Percentiles rank a stretch among this genome's conserved stretches.
Evolutionary conservation across 2,113 vertebrate species (phyloP).

Genomic region (Corythoichthys intestinalis): DNA sequence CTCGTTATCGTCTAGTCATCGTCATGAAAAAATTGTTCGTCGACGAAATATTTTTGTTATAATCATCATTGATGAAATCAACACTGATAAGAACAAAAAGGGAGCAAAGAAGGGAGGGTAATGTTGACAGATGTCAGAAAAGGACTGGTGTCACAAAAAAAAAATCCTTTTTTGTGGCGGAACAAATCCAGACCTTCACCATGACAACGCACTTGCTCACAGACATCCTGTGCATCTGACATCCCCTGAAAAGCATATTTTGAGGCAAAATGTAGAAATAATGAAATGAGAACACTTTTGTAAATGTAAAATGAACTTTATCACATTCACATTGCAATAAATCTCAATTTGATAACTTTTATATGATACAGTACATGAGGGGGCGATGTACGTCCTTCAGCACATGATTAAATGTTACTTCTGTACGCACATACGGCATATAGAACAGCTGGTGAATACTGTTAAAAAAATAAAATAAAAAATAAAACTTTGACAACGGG

Average conservation of each 20-base stretch:
- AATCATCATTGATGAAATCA: no score
- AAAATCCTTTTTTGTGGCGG: not conserved
- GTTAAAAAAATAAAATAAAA: constrained; percentile 52
- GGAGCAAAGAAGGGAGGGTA: no score
- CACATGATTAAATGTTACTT: constrained; percentile 49
- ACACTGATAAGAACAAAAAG: no score
- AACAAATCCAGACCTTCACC: not conserved
- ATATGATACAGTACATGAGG: constrained; percentile 68
- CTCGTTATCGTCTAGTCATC: no score
- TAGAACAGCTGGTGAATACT: constrained; percentile 66
- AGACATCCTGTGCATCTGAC: not conserved
- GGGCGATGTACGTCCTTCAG: constrained; percentile 26
- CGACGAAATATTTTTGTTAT: no score
- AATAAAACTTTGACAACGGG: constrained; percentile 11
- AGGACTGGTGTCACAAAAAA: no score
- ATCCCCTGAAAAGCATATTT: no score
- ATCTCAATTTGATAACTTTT: constrained; percentile 67
- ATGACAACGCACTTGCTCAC: not conserved
- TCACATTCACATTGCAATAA: constrained; percentile 75
- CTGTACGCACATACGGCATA: constrained; percentile 46
- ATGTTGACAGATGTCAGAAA: no score
- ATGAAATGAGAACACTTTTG: constrained; percentile 5
- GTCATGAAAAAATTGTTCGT: no score
- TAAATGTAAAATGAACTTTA: constrained; percentile 68
- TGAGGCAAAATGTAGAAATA: not conserved